These are phyloP conservation scores for Salmo trutta DNA, from an alignment of 2,797 vertebrate species.

Conservation along the genomic window DNA sequence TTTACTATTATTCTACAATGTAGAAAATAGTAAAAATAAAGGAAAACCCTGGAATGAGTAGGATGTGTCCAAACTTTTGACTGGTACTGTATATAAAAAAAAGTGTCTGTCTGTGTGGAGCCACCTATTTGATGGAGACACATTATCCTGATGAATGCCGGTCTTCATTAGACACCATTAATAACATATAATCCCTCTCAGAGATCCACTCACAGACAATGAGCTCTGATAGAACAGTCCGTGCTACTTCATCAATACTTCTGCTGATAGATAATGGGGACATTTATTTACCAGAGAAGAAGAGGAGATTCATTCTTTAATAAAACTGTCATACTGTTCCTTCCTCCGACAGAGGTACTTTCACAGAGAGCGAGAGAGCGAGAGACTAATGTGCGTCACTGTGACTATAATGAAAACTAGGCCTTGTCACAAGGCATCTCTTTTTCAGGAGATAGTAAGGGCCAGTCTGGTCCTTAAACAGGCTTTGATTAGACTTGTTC, in stretches of 20 bases:
- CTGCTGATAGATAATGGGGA: slow-evolving; percentile 64
- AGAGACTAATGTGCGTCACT: slow-evolving; percentile 34
- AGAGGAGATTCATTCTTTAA: slow-evolving; percentile 62
- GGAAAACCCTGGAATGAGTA: too few species aligned
- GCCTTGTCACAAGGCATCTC: slow-evolving; percentile 37
- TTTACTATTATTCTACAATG: too few species aligned
- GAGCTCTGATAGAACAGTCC: slow-evolving; percentile 67
- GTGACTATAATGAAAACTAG: slow-evolving; percentile 29
- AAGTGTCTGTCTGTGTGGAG: slow-evolving; percentile 1
- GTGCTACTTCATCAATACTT: slow-evolving; percentile 59
- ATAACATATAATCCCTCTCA: slow-evolving; percentile 66
- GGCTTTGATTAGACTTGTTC: not conserved
- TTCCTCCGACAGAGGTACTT: slow-evolving; percentile 20
- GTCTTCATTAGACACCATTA: slow-evolving; percentile 77
- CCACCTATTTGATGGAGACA: slow-evolving; percentile 47
- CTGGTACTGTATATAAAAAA: not conserved
- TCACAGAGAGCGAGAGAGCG: slow-evolving; percentile 13
- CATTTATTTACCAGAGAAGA: slow-evolving; percentile 67
- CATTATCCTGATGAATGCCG: slow-evolving; percentile 69
- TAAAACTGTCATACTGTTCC: slow-evolving; percentile 62
- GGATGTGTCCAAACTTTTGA: too few species aligned
- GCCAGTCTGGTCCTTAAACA: not conserved
- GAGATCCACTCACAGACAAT: slow-evolving; percentile 68
- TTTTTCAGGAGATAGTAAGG: slow-evolving; percentile 32
- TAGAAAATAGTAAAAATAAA: too few species aligned